Conservation (phyloP, 2,888 invertebrate genomes). For the Allolobophora icterica region DNA sequence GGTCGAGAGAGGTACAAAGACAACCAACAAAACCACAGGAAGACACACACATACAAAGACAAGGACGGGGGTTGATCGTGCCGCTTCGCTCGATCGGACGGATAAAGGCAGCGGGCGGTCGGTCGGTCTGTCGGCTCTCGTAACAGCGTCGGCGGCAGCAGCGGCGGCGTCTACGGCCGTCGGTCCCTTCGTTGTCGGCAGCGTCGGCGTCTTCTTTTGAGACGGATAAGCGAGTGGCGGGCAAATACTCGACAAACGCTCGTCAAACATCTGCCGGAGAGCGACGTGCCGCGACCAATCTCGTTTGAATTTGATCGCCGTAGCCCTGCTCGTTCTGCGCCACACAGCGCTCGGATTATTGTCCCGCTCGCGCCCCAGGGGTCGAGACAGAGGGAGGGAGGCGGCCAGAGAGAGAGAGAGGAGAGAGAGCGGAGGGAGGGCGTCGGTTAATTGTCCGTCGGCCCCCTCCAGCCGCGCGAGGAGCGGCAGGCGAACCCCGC, state of each 20-base stretch:
- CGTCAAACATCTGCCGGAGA: slow-evolving; percentile 25
- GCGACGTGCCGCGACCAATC: background rate
- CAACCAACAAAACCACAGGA: too few relatives aligned
- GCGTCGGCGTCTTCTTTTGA: background rate
- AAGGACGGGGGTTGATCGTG: background rate
- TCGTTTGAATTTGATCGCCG: slow-evolving; percentile 29
- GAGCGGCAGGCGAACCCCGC: too few relatives aligned
- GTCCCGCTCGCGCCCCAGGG: slow-evolving; percentile 19
- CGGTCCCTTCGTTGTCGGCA: background rate
- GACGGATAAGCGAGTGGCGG: background rate
- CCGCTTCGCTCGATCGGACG: background rate
- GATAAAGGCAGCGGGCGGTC: background rate
- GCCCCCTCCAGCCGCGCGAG: background rate
- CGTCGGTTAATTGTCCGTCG: background rate
- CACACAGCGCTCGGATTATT: slow-evolving; percentile 30
- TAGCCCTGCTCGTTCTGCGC: background rate
- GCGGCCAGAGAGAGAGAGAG: background rate
- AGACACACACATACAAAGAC: background rate
- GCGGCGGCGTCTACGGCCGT: background rate
- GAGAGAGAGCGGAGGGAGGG: slow-evolving; percentile 1
- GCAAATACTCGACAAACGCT: slow-evolving; percentile 28
- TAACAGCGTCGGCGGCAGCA: background rate
- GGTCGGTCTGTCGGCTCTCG: background rate
- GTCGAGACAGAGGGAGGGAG: background rate
- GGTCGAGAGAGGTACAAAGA: too few relatives aligned